Percentiles rank a stretch among this genome's conserved stretches.
These are phyloP conservation scores for Pseudococcus viburni DNA, from an alignment of 2,888 invertebrate species.

Conservation along the genomic window DNA sequence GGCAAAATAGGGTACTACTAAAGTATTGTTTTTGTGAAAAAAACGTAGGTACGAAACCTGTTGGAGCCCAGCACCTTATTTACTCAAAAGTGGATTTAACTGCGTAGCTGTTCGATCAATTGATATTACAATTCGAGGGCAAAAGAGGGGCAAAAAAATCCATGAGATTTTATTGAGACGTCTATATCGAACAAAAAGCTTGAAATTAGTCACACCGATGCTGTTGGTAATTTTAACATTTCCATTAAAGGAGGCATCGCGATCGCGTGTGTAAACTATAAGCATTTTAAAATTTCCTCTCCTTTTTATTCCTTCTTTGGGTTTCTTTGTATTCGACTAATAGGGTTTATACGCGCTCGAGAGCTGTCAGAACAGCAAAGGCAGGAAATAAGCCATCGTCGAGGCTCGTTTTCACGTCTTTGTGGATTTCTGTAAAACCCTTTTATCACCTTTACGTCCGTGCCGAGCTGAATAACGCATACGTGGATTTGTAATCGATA, in stretches of 20 bases:
- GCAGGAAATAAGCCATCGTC: conserved; percentile 42
- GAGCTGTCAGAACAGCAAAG: conserved; percentile 35
- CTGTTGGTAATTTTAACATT: conserved; percentile 49
- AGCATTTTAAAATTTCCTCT: conserved; percentile 43
- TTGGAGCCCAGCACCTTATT: neutral
- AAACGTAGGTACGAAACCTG: neutral
- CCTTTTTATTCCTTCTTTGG: neutral
- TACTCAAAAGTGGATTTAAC: too few relatives aligned
- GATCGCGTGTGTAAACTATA: conserved; percentile 30
- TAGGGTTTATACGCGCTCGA: conserved; percentile 14
- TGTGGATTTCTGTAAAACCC: conserved; percentile 30
- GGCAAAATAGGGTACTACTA: neutral
- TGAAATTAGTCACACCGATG: conserved; percentile 50
- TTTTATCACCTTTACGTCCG: conserved; percentile 25
- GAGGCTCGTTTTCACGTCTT: conserved; percentile 37
- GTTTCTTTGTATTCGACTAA: conserved; percentile 9
- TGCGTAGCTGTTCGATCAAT: neutral
- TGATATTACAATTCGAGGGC: neutral
- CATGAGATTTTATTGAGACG: neutral
- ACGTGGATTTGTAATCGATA: neutral
- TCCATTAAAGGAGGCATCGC: conserved; percentile 16
- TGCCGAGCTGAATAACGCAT: neutral
- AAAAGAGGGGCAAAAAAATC: neutral
- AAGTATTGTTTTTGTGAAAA: neutral
- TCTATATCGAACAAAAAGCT: conserved; percentile 18